A percentile compares a stretch with the other conserved stretches of the same genome.
These are phyloP conservation scores for Coenonympha glycerion DNA, from an alignment of 2,888 invertebrate species.

Conservation along the genomic window DNA sequence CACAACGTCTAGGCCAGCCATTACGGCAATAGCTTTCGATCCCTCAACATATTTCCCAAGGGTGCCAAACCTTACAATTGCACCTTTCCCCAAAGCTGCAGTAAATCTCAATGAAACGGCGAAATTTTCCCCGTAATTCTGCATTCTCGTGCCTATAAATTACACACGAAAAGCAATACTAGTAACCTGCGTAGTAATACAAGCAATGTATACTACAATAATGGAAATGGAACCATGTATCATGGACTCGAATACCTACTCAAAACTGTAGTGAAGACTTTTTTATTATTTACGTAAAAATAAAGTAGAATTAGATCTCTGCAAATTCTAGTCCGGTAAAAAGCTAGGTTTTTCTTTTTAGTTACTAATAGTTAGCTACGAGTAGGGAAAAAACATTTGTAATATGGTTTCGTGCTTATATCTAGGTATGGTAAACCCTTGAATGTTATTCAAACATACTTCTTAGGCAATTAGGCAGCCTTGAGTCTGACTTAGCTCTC, in stretches of 20 bases:
- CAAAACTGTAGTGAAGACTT: neutral
- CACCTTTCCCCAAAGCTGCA: constrained; percentile 43
- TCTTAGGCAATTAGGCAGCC: constrained; percentile 14
- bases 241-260: too few species aligned
- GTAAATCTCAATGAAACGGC: constrained; percentile 63
- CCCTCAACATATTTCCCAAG: constrained; percentile 54
- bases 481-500: constrained; percentile 17
- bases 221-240: neutral
- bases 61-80: constrained; percentile 30
- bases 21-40: constrained; percentile 34
- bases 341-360: too few species aligned
- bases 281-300: too few species aligned
- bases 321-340: too few species aligned
- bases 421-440: neutral
- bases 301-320: too few species aligned
- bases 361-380: too few species aligned
- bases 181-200: neutral
- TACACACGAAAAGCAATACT: constrained; percentile 24
- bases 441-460: constrained; percentile 4
- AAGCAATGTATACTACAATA: neutral
- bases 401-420: neutral
- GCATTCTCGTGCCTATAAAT: constrained; percentile 29
- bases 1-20: constrained; percentile 21
- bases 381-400: neutral
- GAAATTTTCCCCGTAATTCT: constrained; percentile 26